These are phyloP conservation scores for Mobula hypostoma DNA, from an alignment of 2,113 vertebrate genomes.

Conservation along the genomic window DNA sequence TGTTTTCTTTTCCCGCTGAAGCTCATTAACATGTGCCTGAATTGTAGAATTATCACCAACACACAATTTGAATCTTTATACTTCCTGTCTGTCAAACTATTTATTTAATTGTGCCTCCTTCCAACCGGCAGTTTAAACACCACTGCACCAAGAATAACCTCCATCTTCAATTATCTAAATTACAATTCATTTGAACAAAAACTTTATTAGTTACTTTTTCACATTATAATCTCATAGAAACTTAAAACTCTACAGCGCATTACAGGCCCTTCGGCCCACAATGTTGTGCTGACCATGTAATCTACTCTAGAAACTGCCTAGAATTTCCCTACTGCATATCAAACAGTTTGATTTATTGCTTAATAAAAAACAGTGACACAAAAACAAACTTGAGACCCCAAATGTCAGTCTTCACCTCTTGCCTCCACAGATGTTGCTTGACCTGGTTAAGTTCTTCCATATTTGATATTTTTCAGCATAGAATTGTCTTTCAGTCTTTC, in stretches of 20 bases:
- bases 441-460: no score
- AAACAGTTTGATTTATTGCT: no score
- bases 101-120: background rate
- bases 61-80: background rate
- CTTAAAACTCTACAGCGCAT: no score
- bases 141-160: background rate
- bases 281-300: no score
- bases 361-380: no score
- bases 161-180: background rate
- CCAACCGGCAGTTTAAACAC: background rate
- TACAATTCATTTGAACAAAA: background rate
- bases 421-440: no score
- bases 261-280: no score
- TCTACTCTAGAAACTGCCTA: no score
- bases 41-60: background rate
- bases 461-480: no score
- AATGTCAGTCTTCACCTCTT: no score
- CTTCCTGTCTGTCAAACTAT: background rate
- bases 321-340: no score
- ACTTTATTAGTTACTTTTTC: background rate
- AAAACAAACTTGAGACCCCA: no score
- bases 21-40: slow-evolving; percentile 12
- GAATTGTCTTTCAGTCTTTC: background rate
- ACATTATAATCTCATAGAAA: background rate
- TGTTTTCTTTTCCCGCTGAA: slow-evolving; percentile 2